These are phyloP conservation scores for Pangasius larnaudii DNA, from an alignment of 2,797 vertebrate genomes.

Conservation along the genomic window DNA sequence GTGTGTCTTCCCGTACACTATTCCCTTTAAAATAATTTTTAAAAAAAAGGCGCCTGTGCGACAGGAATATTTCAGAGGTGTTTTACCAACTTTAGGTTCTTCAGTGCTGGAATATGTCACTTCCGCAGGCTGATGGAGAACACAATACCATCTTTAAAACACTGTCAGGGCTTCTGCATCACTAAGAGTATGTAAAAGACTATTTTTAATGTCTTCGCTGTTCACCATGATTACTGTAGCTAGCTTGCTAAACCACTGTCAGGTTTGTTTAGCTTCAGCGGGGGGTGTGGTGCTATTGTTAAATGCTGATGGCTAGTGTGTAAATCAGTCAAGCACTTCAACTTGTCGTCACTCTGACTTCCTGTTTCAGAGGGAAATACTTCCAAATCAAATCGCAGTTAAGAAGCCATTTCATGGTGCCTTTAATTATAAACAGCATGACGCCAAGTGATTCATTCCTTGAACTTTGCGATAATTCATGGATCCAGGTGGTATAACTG, in stretches of 20 bases:
- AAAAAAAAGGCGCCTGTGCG: too few species aligned
- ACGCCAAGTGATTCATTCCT: not conserved
- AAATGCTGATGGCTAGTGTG: too few species aligned
- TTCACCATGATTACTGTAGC: not conserved
- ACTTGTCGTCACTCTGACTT: not conserved
- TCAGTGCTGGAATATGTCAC: not conserved
- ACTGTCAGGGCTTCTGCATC: not conserved
- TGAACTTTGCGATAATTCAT: not conserved
- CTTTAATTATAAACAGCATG: too few species aligned
- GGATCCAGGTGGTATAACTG: not conserved
- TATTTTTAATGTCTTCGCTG: not conserved
- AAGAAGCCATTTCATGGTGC: not conserved
- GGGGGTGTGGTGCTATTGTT: too few species aligned
- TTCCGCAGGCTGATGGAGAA: not conserved
- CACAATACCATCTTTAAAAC: not conserved
- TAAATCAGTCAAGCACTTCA: too few species aligned
- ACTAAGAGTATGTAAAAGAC: not conserved
- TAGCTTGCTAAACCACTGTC: not conserved
- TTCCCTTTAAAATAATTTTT: too few species aligned
- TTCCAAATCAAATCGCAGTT: not conserved
- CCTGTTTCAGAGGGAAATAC: not conserved
- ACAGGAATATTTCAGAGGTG: not conserved
- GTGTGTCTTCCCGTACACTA: not conserved
- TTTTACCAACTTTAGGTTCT: not conserved
- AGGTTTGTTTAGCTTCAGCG: not conserved